Evolutionary conservation across 2,113 vertebrate species (phyloP).

Genomic region (Gymnogyps californianus): DNA sequence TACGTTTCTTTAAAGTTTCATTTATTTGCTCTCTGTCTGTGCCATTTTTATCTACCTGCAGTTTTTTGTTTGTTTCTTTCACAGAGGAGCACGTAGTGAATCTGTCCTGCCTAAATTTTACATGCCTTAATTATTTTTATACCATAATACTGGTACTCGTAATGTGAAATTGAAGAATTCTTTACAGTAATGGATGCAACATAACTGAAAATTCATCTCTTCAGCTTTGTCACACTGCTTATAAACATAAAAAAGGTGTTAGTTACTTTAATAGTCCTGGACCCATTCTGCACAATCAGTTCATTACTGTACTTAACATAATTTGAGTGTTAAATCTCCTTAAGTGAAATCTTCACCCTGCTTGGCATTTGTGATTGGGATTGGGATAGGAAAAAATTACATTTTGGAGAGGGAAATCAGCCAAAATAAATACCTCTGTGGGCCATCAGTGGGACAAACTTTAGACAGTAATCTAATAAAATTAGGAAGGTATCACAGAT

Average conservation of each 20-base stretch:
- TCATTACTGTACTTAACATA: background rate
- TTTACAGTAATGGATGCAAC: background rate
- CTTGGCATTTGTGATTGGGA: background rate
- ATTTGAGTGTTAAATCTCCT: background rate
- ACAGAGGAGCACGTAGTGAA: background rate
- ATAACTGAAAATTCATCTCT: background rate
- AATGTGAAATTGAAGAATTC: background rate
- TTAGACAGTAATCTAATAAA: background rate
- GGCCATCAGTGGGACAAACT: background rate
- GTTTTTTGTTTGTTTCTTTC: background rate
- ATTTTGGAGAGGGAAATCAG: background rate
- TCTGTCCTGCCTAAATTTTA: background rate
- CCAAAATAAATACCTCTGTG: background rate
- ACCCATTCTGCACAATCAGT: background rate
- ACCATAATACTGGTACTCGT: background rate
- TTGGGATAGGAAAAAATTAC: background rate
- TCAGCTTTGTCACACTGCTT: background rate
- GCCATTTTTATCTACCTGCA: background rate
- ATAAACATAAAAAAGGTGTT: background rate
- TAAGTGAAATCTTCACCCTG: background rate
- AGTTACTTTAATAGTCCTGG: background rate
- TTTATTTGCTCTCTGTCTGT: background rate
- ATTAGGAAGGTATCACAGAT: background rate
- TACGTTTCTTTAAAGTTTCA: background rate
- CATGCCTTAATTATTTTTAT: background rate